phyloP scores from a whole-genome alignment of 2,113 vertebrate species.

The Pardalotus punctatus region DNA sequence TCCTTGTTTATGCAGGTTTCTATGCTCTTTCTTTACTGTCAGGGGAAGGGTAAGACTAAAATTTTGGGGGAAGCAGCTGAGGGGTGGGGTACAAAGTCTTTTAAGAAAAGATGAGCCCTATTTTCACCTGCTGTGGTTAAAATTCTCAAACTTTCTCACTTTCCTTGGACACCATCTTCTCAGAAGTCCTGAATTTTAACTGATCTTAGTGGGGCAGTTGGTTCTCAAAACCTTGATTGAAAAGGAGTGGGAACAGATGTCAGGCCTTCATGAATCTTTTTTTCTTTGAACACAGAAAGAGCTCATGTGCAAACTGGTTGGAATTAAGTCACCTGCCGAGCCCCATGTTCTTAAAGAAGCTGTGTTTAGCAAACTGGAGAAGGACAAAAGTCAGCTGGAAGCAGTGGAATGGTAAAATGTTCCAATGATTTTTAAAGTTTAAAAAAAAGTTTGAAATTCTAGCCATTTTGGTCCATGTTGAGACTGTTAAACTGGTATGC shows the following conservation, averaged over 20 bases:
- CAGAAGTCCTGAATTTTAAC: not conserved
- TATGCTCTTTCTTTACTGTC: not conserved
- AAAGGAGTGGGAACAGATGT: not conserved
- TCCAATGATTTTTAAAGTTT: not conserved
- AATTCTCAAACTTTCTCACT: not conserved
- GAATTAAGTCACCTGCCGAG: constrained; percentile 73
- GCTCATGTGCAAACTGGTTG: constrained; percentile 84
- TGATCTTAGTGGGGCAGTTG: not conserved
- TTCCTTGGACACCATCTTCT: not conserved
- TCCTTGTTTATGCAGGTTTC: not conserved
- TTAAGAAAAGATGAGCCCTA: not conserved
- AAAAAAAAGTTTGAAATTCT: not conserved
- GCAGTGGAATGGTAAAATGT: constrained; percentile 80
- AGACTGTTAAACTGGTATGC: not conserved
- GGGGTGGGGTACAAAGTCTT: not conserved
- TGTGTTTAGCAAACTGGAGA: constrained; percentile 75
- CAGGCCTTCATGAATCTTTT: not conserved
- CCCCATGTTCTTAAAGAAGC: constrained; percentile 76
- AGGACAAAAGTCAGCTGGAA: constrained; percentile 81
- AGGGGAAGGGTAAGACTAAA: not conserved
- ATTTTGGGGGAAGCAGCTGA: not conserved
- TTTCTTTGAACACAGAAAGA: constrained; percentile 79
- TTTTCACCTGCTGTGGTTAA: not conserved
- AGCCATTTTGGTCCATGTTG: not conserved
- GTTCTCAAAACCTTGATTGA: not conserved